phyloP scores from a whole-genome alignment of 2,113 vertebrate genomes.

The Oenanthe oenanthe region DNA sequence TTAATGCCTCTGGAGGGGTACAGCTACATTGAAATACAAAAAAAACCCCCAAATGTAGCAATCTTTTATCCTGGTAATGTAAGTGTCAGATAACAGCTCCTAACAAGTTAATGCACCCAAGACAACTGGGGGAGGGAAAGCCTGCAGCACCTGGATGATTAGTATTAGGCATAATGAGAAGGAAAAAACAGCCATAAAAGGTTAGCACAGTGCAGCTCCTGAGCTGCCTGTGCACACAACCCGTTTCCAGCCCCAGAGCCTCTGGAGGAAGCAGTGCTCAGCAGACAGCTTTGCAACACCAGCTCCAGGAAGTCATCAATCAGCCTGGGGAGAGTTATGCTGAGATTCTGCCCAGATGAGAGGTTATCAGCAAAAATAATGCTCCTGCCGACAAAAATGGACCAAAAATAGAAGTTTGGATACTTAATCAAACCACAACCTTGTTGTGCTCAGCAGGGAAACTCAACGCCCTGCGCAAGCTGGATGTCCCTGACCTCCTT shows the following conservation, averaged over 20 bases:
- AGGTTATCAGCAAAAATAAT: constrained; percentile 22
- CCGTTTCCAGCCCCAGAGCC: constrained; percentile 15
- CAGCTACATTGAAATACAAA: not conserved
- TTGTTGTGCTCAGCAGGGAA: not conserved
- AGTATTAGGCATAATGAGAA: constrained; percentile 10
- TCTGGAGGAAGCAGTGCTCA: constrained; percentile 58
- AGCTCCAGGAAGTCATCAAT: constrained; percentile 78
- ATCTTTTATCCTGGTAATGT: not conserved
- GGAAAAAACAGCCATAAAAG: constrained; percentile 32
- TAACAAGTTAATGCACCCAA: constrained; percentile 4
- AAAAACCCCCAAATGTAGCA: not conserved
- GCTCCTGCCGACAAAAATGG: not conserved
- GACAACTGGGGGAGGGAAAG: not conserved
- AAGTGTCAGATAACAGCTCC: not conserved
- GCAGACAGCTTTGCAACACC: constrained; percentile 63
- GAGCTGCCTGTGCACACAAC: constrained; percentile 2
- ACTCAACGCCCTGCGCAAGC: not conserved
- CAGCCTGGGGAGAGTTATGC: constrained; percentile 48
- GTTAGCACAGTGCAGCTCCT: constrained; percentile 14
- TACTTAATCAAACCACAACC: not conserved
- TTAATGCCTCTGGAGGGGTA: constrained; percentile 8
- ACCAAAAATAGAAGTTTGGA: constrained; percentile 9
- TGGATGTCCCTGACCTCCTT: not conserved
- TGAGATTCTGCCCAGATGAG: constrained; percentile 69
- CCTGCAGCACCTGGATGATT: constrained; percentile 14